These are phyloP conservation scores for Alouatta palliata DNA, from an alignment of 2,113 vertebrate species.

Conservation along the genomic window DNA sequence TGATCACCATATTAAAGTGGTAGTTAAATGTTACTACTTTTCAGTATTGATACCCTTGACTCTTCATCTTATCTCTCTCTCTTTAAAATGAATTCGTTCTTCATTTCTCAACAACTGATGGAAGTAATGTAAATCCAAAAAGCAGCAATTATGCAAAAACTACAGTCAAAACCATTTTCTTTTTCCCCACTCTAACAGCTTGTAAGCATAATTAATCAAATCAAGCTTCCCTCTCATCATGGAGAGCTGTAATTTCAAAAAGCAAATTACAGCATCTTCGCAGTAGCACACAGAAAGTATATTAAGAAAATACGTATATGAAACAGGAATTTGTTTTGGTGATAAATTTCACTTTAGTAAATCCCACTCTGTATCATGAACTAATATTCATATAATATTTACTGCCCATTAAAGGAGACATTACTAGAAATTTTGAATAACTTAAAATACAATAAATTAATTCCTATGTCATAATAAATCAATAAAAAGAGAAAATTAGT, in stretches of 20 bases:
- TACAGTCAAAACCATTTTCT: conserved; percentile 79
- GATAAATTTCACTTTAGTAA: conserved; percentile 76
- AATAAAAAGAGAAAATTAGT: conserved; percentile 51
- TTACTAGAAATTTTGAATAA: conserved; percentile 42
- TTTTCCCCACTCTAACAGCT: conserved; percentile 73
- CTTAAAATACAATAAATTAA: conserved; percentile 54
- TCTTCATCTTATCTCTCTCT: conserved; percentile 82
- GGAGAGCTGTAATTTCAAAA: conserved; percentile 82
- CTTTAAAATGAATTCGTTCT: conserved; percentile 76
- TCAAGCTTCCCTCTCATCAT: conserved; percentile 79
- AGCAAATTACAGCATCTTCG: conserved; percentile 81
- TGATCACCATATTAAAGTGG: conserved; percentile 74
- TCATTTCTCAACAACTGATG: conserved; percentile 67
- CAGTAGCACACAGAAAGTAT: conserved; percentile 71
- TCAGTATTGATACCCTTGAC: conserved; percentile 74
- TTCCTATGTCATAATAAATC: conserved; percentile 43
- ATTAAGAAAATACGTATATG: conserved; percentile 68
- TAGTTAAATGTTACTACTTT: conserved; percentile 70
- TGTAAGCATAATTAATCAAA: conserved; percentile 86
- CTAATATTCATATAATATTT: conserved; percentile 47
- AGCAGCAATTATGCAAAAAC: conserved; percentile 82
- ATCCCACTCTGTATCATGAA: conserved; percentile 53
- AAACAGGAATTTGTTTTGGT: conserved; percentile 72
- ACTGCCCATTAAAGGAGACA: background rate
- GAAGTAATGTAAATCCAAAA: conserved; percentile 78